A percentile compares a stretch with the other conserved stretches of the same genome.
phyloP scores from a whole-genome alignment of 2,113 vertebrate species.

The Panthera uncia region DNA sequence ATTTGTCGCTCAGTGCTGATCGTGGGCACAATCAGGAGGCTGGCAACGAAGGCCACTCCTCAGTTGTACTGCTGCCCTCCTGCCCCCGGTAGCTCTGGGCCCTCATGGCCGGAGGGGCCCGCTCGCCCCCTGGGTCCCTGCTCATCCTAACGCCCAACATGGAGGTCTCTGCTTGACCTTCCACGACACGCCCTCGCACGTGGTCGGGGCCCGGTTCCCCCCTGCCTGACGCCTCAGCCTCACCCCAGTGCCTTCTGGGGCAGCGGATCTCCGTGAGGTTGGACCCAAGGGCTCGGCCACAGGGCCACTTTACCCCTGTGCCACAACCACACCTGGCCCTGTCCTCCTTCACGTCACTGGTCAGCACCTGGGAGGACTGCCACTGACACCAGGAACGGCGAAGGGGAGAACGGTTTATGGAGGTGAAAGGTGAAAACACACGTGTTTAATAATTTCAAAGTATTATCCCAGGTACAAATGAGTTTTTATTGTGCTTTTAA shows the following conservation, averaged over 20 bases:
- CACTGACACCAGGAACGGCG: not conserved
- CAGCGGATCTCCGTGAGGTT: accelerated
- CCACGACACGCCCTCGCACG: too few species aligned
- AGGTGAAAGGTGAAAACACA: not conserved
- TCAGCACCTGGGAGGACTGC: not conserved
- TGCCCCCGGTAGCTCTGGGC: not conserved
- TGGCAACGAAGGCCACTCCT: not conserved
- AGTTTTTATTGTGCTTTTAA: not conserved
- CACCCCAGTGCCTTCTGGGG: not conserved
- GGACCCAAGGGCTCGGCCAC: not conserved
- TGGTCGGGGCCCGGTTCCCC: not conserved
- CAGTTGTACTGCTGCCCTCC: too few species aligned
- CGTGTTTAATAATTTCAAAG: not conserved
- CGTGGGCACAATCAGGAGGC: not conserved
- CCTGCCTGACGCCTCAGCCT: too few species aligned
- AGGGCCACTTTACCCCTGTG: not conserved
- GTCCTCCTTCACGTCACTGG: too few species aligned
- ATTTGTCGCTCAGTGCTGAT: not conserved
- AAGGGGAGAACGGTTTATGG: too few species aligned
- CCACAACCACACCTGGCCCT: not conserved
- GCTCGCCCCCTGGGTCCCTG: too few species aligned
- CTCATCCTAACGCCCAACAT: too few species aligned
- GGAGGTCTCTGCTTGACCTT: not conserved
- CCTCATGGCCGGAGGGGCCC: too few species aligned
- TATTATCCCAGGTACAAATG: not conserved